phyloP scores from a whole-genome alignment of 2,113 vertebrate genomes.

The Ariopsis seemanni region DNA sequence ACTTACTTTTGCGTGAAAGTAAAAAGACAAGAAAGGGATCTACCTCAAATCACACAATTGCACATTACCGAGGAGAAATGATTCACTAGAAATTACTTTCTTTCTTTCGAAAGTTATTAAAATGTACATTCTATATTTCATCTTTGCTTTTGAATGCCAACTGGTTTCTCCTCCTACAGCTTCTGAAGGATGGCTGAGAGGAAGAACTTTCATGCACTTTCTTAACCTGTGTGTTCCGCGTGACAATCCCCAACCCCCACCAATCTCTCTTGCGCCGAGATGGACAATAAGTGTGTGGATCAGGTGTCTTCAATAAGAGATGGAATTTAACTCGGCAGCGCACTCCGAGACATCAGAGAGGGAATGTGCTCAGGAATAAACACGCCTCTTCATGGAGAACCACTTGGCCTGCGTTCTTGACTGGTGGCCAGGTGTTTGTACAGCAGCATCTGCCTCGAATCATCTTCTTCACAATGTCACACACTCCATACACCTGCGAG shows the following conservation, averaged over 20 bases:
- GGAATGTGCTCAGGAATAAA: background rate
- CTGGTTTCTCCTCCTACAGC: background rate
- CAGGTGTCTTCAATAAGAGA: background rate
- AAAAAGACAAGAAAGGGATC: background rate
- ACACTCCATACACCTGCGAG: background rate
- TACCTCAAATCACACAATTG: background rate
- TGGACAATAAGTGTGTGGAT: background rate
- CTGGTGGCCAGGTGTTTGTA: background rate
- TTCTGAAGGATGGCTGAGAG: background rate
- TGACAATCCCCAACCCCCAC: background rate
- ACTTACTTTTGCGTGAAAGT: background rate
- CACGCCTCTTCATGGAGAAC: background rate
- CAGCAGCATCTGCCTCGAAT: conserved; percentile 12
- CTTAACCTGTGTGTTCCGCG: background rate
- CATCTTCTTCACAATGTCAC: background rate
- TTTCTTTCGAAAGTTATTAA: background rate
- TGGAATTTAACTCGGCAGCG: background rate
- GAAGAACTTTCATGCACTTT: background rate
- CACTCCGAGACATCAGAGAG: background rate
- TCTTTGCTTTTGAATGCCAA: background rate
- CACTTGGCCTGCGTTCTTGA: background rate
- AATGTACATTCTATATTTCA: background rate
- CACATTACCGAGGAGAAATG: background rate
- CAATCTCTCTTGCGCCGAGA: background rate
- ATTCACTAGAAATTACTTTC: background rate